Percentiles rank a stretch among this genome's conserved stretches.
These are phyloP conservation scores for Phortica variegata DNA, from an alignment of 1,140 invertebrate species.

Conservation along the genomic window DNA sequence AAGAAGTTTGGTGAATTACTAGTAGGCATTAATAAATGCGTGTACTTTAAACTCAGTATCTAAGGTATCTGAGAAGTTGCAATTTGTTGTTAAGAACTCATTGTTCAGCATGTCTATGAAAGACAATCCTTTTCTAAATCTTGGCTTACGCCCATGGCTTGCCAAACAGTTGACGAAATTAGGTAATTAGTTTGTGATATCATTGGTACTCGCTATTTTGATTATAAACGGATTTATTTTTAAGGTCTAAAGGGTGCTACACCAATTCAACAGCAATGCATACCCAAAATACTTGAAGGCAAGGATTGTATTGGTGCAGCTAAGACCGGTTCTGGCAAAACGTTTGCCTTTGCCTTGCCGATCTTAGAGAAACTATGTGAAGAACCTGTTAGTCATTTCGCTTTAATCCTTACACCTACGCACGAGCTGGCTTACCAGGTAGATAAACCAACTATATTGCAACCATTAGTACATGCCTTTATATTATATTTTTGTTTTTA, in stretches of 20 bases:
- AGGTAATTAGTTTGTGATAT: conserved; percentile 20
- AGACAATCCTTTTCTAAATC: conserved; percentile 38
- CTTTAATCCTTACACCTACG: conserved; percentile 92
- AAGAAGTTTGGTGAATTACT: too few relatives aligned
- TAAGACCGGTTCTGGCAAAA: conserved; percentile 98
- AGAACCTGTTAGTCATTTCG: conserved; percentile 93
- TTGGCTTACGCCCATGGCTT: conserved; percentile 47
- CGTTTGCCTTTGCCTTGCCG: conserved; percentile 93
- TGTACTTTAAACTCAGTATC: too few relatives aligned
- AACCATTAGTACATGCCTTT: background rate
- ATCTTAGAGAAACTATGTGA: conserved; percentile 89
- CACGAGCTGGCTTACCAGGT: conserved; percentile 87
- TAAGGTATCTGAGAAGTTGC: too few relatives aligned
- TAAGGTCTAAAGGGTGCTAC: conserved; percentile 81
- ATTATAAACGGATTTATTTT: background rate
- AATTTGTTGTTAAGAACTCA: too few relatives aligned
- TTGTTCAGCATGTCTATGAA: too few relatives aligned
- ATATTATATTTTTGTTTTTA: conserved; percentile 4
- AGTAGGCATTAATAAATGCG: too few relatives aligned
- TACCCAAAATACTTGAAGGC: conserved; percentile 77
- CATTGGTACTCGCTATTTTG: background rate
- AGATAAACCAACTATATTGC: conserved; percentile 36
- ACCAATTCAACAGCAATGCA: conserved; percentile 81
- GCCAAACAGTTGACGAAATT: conserved; percentile 46
- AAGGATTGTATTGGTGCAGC: conserved; percentile 92